Evolutionary conservation across 2,797 vertebrate species (phyloP).

Genomic region (Hoplostethus atlanticus): DNA sequence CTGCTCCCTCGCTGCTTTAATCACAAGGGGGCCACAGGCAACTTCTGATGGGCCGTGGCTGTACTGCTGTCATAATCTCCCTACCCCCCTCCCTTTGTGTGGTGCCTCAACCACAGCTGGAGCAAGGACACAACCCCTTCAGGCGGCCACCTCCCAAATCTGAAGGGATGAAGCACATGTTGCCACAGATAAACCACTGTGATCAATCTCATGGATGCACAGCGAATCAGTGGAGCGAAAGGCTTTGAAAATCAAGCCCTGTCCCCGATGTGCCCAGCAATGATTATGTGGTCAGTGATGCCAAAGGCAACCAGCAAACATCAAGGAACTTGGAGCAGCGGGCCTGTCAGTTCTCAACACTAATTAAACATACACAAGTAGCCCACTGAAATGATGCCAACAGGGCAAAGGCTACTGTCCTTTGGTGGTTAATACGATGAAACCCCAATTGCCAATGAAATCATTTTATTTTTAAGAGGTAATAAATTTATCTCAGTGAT

Average conservation of each 20-base stretch:
- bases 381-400: constrained; percentile 71
- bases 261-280: constrained; percentile 86
- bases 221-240: constrained; percentile 86
- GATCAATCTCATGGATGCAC: constrained; percentile 89
- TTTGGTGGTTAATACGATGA: constrained; percentile 72
- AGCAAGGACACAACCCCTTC: constrained; percentile 83
- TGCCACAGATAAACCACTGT: constrained; percentile 90
- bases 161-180: constrained; percentile 85
- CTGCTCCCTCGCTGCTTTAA: constrained; percentile 77
- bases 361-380: constrained; percentile 86
- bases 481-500: constrained; percentile 31
- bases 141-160: constrained; percentile 83
- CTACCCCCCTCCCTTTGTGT: constrained; percentile 60
- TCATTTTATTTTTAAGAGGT: constrained; percentile 49
- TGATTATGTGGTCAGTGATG: constrained; percentile 88
- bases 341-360: constrained; percentile 84
- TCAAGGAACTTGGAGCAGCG: constrained; percentile 84
- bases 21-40: constrained; percentile 82
- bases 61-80: constrained; percentile 76
- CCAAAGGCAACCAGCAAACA: constrained; percentile 86
- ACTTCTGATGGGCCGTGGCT: constrained; percentile 77
- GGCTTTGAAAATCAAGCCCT: constrained; percentile 89
- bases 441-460: constrained; percentile 8
- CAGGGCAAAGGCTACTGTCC: constrained; percentile 64
- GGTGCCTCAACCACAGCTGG: constrained; percentile 71